Evolutionary conservation across 2,888 invertebrate genomes (phyloP).

Genomic region (Phasia obesa): DNA sequence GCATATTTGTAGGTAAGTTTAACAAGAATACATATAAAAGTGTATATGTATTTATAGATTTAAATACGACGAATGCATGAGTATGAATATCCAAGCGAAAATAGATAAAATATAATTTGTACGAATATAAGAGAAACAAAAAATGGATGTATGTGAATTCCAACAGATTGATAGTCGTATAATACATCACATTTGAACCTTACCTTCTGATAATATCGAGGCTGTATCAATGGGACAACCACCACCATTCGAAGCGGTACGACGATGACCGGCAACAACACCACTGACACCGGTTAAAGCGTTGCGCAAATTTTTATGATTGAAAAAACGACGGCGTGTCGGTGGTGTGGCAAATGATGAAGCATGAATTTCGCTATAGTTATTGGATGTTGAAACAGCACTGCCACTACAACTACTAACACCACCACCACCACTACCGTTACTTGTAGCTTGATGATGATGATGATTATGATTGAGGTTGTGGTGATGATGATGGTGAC

Average conservation of each 20-base stretch:
- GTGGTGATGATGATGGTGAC: constrained; percentile 64
- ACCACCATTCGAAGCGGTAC: constrained; percentile 82
- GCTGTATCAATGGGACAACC: constrained; percentile 81
- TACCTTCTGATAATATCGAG: constrained; percentile 80
- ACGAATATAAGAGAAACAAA: background rate
- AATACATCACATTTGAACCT: constrained; percentile 71
- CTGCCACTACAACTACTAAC: constrained; percentile 6
- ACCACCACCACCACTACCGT: constrained; percentile 16
- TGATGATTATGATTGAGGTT: constrained; percentile 75
- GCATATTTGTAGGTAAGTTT: constrained; percentile 18
- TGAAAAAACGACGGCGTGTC: constrained; percentile 90
- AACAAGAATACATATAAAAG: background rate
- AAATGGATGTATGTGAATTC: no score
- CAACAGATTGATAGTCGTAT: background rate
- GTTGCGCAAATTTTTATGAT: constrained; percentile 90
- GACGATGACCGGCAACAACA: constrained; percentile 77
- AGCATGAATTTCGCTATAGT: constrained; percentile 83
- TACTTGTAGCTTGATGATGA: constrained; percentile 23
- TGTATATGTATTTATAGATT: no score
- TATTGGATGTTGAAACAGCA: constrained; percentile 65
- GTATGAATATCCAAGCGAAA: background rate
- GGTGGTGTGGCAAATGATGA: constrained; percentile 90
- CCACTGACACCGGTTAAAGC: constrained; percentile 84
- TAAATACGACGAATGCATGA: no score
- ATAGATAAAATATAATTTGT: background rate